Base-by-base conservation (phyloP, 2,113 vertebrate genomes). In the Oceanites oceanicus region DNA sequence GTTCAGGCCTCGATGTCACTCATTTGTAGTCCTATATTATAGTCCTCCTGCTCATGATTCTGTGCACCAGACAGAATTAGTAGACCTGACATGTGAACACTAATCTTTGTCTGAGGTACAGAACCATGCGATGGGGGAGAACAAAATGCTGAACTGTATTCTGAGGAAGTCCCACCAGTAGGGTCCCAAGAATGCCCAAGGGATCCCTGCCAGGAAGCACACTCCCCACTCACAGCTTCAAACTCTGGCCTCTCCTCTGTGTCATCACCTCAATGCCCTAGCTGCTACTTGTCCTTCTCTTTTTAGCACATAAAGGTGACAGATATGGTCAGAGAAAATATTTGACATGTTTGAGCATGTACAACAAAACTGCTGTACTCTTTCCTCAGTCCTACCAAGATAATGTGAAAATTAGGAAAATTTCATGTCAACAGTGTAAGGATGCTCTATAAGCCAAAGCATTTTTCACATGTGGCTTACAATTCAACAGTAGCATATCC, bases 101-200 rank as follows among this genome's bases (percentile, higher is more conserved):
- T 75, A 3, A 63, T 49, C 67, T 73, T 50, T 75, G 27, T 47
- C 45, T 66, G 27, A 83, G 14, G 20, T n/a, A 42, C 6, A 32
- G 30, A 87, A 70, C 30, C 29, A 45, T 0, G 3, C 25, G 44
- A 21, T 4, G 26, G 15, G 19, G 9, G 56, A 88, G 42, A 50
- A 92, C 21, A 81, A 71, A 90, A 75, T 3, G 12, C 55, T 70
- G 7, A 67, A 38, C 4, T 15, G 3, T 17, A 42, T 34, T 83
- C 32, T 34, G 53, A 76, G 23, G 11, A 80, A 36, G 50, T n/a
- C 13, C 10, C 40, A 53, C 17, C 32, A 72, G 6, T 0, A 38
- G 29, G 32, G 7, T 23, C 18, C 21, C 15, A 29, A 0, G 2
- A 13, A 32, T 0, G 0, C 15, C 11, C 58, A 79, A 40, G 11